These are phyloP conservation scores for Synaphobranchus kaupii DNA, from an alignment of 2,797 vertebrate genomes.

Conservation along the genomic window DNA sequence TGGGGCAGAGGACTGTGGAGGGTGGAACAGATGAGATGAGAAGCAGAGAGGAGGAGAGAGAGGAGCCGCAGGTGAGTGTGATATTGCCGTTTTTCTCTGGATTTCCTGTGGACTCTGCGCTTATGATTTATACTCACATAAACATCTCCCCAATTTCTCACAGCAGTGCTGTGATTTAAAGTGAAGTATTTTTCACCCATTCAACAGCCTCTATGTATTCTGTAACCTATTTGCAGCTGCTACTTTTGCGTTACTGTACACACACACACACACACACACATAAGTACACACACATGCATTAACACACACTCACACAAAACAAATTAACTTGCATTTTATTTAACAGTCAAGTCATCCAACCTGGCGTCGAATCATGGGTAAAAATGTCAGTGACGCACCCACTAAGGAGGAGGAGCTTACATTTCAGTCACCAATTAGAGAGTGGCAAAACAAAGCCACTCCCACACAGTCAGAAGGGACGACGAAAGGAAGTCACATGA, in stretches of 20 bases:
- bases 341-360: slow-evolving; percentile 42
- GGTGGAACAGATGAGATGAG: slow-evolving; percentile 26
- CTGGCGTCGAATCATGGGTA: slow-evolving; percentile 36
- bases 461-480: slow-evolving; percentile 33
- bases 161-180: background rate
- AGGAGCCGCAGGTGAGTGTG: slow-evolving; percentile 48
- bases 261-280: background rate
- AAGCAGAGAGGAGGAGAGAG: slow-evolving; percentile 17
- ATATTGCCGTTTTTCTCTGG: background rate
- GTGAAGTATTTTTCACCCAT: background rate
- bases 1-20: background rate
- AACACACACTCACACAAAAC: no score
- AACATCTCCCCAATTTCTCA: background rate
- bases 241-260: background rate
- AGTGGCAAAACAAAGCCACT: slow-evolving; percentile 28
- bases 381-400: slow-evolving; percentile 22
- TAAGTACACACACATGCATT: no score
- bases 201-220: background rate
- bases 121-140: slow-evolving; percentile 3
- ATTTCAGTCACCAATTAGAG: slow-evolving; percentile 28
- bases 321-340: slow-evolving; percentile 24
- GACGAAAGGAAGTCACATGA: slow-evolving; percentile 33
- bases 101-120: background rate
- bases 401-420: slow-evolving; percentile 33
- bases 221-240: background rate